Evolutionary conservation across 2,113 vertebrate species (phyloP).

Genomic region (Hiodon tergisus): DNA sequence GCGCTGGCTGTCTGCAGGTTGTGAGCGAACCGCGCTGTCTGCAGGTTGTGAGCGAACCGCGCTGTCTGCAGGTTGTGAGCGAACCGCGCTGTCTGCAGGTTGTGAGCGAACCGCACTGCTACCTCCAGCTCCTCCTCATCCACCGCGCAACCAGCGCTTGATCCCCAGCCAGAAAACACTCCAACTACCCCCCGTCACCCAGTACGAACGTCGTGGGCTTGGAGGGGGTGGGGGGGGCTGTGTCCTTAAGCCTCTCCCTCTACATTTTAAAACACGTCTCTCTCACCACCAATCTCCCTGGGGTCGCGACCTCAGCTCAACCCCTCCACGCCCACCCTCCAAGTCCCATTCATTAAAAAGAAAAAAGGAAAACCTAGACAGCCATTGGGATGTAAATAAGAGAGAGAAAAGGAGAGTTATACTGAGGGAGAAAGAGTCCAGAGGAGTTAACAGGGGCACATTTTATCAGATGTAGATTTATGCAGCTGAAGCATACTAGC

Average conservation of each 20-base stretch:
- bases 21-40: no score
- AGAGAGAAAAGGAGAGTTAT: neutral
- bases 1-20: constrained; percentile 45
- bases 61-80: no score
- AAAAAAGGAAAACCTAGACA: neutral
- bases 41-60: no score
- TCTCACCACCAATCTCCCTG: constrained; percentile 28
- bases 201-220: constrained; percentile 56
- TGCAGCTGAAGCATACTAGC: neutral
- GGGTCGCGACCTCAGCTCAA: constrained; percentile 39
- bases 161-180: constrained; percentile 29
- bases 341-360: constrained; percentile 27
- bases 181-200: constrained; percentile 34
- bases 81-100: no score
- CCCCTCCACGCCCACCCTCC: constrained; percentile 23
- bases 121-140: neutral
- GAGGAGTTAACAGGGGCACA: neutral
- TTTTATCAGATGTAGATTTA: constrained; percentile 3
- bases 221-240: constrained; percentile 55
- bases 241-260: constrained; percentile 35
- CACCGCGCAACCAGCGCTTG: constrained; percentile 34
- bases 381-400: constrained; percentile 43
- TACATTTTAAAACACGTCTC: constrained; percentile 38
- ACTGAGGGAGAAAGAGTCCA: neutral
- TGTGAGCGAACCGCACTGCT: neutral